Evolutionary conservation across 2,797 vertebrate genomes (phyloP).

Genomic region (Agapornis canus): DNA sequence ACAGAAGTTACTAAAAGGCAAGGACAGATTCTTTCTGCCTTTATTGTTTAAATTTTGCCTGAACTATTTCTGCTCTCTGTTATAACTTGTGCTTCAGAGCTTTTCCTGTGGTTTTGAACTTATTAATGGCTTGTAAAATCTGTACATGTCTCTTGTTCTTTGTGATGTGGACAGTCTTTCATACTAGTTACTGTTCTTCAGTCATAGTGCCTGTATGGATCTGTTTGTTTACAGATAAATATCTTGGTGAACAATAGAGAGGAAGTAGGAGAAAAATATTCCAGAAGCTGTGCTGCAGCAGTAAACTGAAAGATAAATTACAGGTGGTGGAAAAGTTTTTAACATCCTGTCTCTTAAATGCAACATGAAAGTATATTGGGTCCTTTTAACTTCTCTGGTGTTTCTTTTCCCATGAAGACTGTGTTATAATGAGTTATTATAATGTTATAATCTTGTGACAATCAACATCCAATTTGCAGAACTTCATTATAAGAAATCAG

Average conservation of each 20-base stretch:
- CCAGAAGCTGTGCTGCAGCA: background rate
- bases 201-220: background rate
- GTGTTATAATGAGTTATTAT: background rate
- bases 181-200: background rate
- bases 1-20: background rate
- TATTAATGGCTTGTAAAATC: background rate
- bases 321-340: background rate
- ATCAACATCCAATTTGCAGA: background rate
- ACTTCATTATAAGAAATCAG: background rate
- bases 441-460: background rate
- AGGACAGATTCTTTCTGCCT: background rate
- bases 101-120: background rate
- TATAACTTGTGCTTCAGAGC: background rate
- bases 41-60: background rate
- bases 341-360: background rate
- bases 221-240: background rate
- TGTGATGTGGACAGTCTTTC: background rate
- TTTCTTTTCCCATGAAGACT: background rate
- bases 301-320: background rate
- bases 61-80: background rate
- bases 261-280: background rate
- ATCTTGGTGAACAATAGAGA: background rate
- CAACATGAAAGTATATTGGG: background rate
- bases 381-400: background rate
- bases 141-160: accelerated